These are phyloP conservation scores for Temnothorax longispinosus DNA, from an alignment of 1,140 invertebrate species.

Conservation along the genomic window DNA sequence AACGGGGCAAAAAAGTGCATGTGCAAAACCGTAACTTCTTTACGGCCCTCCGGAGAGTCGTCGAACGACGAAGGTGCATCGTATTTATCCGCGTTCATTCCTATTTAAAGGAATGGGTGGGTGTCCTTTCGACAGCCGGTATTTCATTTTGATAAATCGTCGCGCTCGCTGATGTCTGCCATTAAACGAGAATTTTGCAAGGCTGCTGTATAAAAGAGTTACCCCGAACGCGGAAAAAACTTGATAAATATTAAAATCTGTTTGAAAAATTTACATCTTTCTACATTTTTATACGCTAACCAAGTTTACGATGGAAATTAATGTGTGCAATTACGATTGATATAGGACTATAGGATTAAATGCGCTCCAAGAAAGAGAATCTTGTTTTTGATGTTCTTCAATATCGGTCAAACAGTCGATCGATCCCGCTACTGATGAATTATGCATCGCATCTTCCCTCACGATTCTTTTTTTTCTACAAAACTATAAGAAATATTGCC, in stretches of 20 bases:
- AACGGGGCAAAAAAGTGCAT: constrained; percentile 67
- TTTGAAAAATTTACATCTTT: neutral
- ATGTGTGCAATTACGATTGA: neutral
- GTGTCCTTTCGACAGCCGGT: constrained; percentile 14
- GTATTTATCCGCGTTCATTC: constrained; percentile 66
- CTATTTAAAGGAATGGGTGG: constrained; percentile 48
- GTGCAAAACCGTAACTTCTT: constrained; percentile 75
- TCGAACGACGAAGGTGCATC: constrained; percentile 44
- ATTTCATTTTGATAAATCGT: constrained; percentile 61
- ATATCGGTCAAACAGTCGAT: constrained; percentile 18
- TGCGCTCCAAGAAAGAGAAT: neutral
- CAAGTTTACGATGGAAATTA: neutral
- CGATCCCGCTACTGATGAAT: constrained; percentile 51
- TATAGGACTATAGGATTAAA: neutral
- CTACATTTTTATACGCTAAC: neutral
- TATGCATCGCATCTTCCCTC: constrained; percentile 34
- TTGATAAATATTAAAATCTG: constrained; percentile 1
- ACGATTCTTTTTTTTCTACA: constrained; percentile 8
- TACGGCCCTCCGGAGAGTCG: constrained; percentile 73
- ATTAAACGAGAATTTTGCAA: constrained; percentile 40
- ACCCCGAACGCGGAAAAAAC: neutral
- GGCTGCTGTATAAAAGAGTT: constrained; percentile 2
- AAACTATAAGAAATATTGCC: constrained; percentile 54
- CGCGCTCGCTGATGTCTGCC: constrained; percentile 31
- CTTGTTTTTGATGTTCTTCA: neutral